Evolutionary conservation across 2,888 invertebrate genomes (phyloP).

Genomic region (Cactoblastis cactorum): DNA sequence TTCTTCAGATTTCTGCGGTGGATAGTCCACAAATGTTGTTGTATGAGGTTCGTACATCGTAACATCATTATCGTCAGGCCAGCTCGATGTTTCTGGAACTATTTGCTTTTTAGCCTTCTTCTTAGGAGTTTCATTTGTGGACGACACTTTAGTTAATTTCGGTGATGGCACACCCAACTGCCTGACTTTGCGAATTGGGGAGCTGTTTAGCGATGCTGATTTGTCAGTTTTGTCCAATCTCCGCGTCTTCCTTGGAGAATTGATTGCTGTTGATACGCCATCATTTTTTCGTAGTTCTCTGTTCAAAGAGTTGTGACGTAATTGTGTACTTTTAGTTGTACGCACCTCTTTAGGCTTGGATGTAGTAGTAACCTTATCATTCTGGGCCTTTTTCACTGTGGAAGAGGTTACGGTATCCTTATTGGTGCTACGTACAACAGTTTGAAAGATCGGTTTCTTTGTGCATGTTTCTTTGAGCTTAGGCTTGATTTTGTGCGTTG

Average conservation of each 20-base stretch:
- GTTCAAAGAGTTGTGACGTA: constrained; percentile 66
- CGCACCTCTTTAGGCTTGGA: constrained; percentile 56
- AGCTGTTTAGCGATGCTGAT: constrained; percentile 67
- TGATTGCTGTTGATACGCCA: constrained; percentile 53
- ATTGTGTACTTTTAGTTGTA: constrained; percentile 54
- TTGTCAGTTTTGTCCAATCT: constrained; percentile 69
- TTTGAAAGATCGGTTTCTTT: constrained; percentile 70
- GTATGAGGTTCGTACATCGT: constrained; percentile 75
- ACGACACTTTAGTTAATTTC: constrained; percentile 53
- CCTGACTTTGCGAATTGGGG: constrained; percentile 70
- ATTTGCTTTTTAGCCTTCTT: constrained; percentile 57
- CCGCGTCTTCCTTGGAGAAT: constrained; percentile 68
- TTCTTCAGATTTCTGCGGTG: constrained; percentile 59
- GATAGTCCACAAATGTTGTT: constrained; percentile 61
- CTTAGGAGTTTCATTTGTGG: constrained; percentile 63
- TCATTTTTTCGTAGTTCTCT: constrained; percentile 60
- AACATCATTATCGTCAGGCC: constrained; percentile 63
- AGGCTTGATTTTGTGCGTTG: constrained; percentile 41
- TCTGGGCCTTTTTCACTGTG: constrained; percentile 42
- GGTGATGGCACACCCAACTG: constrained; percentile 58
- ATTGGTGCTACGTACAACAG: constrained; percentile 57
- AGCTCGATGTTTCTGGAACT: constrained; percentile 47
- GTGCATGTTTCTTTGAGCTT: constrained; percentile 50
- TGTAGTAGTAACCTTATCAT: constrained; percentile 54
- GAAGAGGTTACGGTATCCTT: constrained; percentile 60